Evolutionary conservation across 2,797 vertebrate species (phyloP).

Genomic region (Thalassophryne amazonica): DNA sequence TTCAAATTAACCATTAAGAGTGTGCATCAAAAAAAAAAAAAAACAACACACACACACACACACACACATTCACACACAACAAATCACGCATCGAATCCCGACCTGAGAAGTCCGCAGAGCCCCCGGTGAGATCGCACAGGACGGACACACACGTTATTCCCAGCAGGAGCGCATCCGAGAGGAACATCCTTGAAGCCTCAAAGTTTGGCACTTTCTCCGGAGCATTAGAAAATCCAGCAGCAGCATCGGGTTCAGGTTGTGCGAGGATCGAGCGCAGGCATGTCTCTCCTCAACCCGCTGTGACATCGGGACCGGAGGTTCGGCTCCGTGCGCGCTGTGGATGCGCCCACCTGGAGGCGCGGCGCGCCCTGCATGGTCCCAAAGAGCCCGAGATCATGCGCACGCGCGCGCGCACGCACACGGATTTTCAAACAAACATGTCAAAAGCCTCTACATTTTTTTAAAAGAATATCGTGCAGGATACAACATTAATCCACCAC

Average conservation of each 20-base stretch:
- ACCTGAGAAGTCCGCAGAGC: constrained; percentile 87
- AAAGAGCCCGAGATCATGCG: constrained; percentile 43
- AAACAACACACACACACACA: neutral
- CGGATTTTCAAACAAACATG: too few relatives aligned
- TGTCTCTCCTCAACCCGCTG: constrained; percentile 56
- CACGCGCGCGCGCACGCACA: neutral
- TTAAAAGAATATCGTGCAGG: too few relatives aligned
- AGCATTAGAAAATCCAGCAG: constrained; percentile 53
- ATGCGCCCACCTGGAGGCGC: constrained; percentile 75
- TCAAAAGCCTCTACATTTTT: too few relatives aligned
- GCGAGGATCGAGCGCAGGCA: constrained; percentile 52
- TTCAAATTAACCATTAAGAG: too few relatives aligned
- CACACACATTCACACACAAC: too few relatives aligned
- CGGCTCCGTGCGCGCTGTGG: constrained; percentile 10
- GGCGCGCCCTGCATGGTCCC: constrained; percentile 69
- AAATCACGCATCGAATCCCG: too few relatives aligned
- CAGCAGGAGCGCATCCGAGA: constrained; percentile 78
- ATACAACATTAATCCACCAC: too few relatives aligned
- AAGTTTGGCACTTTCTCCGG: constrained; percentile 44
- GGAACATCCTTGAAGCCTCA: constrained; percentile 84
- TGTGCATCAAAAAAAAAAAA: neutral
- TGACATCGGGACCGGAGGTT: constrained; percentile 10
- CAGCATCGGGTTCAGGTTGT: constrained; percentile 22
- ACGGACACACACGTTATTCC: constrained; percentile 79
- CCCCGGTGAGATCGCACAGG: constrained; percentile 74